Evolutionary conservation across 2,113 vertebrate genomes (phyloP).

Genomic region (Pygoscelis adeliae): DNA sequence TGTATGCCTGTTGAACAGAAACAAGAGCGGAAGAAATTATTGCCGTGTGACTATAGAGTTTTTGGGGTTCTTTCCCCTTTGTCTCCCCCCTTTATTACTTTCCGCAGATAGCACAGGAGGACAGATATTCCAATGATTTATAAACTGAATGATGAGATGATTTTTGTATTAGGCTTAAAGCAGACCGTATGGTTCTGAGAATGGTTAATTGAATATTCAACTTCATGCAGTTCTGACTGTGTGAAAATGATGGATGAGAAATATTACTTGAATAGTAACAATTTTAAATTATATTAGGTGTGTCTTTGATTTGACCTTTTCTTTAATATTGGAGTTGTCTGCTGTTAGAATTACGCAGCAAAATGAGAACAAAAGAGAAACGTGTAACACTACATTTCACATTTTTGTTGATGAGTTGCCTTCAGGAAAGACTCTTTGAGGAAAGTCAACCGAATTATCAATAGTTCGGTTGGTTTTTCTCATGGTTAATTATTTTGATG

Average conservation of each 20-base stretch:
- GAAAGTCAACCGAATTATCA: conserved; percentile 33
- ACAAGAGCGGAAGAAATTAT: not conserved
- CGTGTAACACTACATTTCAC: conserved; percentile 34
- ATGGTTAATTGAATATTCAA: conserved; percentile 20
- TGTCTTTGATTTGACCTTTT: conserved; percentile 48
- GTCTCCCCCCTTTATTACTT: not conserved
- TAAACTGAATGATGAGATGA: conserved; percentile 5
- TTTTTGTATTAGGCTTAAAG: conserved; percentile 22
- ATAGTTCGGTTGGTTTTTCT: conserved; percentile 55
- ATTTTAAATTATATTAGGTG: not conserved
- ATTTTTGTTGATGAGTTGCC: conserved; percentile 38
- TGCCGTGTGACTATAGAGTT: not conserved
- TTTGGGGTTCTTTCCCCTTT: conserved; percentile 64
- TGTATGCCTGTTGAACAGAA: not conserved
- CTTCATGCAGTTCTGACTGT: not conserved
- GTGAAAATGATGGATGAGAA: conserved; percentile 21
- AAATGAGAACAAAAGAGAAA: conserved; percentile 1
- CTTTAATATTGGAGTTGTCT: not conserved
- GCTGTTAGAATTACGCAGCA: not conserved
- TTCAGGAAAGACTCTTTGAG: conserved; percentile 36
- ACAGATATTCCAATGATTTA: conserved; percentile 38
- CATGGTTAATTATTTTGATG: not conserved
- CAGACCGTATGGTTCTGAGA: conserved; percentile 1
- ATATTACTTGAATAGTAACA: not conserved
- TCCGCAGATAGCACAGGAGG: conserved; percentile 21